phyloP scores from a whole-genome alignment of 1,140 invertebrate genomes.

The Acyrthosiphon pisum region DNA sequence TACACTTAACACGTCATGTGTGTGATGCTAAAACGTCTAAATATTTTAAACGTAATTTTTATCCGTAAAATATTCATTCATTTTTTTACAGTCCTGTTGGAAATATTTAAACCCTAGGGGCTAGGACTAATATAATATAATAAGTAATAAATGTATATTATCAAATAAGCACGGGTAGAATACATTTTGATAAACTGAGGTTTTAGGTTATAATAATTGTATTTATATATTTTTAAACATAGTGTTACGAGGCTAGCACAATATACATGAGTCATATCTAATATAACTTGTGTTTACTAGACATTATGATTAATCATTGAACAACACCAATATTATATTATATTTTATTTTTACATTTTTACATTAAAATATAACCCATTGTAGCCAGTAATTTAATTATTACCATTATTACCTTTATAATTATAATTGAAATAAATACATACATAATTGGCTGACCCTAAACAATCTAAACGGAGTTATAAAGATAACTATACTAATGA shows the following conservation, averaged over 20 bases:
- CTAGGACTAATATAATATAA: too few relatives aligned
- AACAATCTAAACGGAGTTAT: not conserved
- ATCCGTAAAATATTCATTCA: not conserved
- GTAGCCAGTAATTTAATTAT: too few relatives aligned
- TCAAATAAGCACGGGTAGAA: not conserved
- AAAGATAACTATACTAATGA: not conserved
- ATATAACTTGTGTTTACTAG: too few relatives aligned
- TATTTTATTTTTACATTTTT: too few relatives aligned
- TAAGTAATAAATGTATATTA: too few relatives aligned
- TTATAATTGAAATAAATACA: not conserved
- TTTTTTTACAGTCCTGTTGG: not conserved
- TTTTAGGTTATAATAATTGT: too few relatives aligned
- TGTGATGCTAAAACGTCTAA: not conserved
- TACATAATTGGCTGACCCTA: not conserved
- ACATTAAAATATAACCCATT: too few relatives aligned
- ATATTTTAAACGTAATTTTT: not conserved
- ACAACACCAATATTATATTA: too few relatives aligned
- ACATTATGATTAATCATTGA: not conserved
- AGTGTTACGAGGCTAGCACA: too few relatives aligned
- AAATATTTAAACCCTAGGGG: not conserved
- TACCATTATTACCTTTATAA: not conserved
- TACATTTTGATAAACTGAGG: too few relatives aligned
- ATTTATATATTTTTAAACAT: too few relatives aligned
- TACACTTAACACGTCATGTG: not conserved
- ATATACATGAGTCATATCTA: too few relatives aligned